Evolutionary conservation across 2,797 vertebrate species (phyloP).

Genomic region (Acanthurus lineatus): DNA sequence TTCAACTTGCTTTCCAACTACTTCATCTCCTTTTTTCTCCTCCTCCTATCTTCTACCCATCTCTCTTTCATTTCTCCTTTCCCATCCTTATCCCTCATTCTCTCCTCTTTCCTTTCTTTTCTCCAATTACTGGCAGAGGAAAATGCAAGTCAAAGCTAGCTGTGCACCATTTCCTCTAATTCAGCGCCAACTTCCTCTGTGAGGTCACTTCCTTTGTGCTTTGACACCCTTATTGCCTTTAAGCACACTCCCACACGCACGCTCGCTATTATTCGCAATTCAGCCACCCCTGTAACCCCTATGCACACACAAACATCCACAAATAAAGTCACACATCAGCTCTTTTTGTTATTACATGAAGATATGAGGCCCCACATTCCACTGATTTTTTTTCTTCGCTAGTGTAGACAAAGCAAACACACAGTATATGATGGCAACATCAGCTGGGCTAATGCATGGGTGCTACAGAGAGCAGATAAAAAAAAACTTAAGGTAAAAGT

Average conservation of each 20-base stretch:
- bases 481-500: constrained; percentile 12
- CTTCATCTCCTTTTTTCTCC: not conserved
- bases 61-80: too few species aligned
- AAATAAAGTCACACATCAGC: constrained; percentile 63
- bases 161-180: constrained; percentile 80
- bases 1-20: not conserved
- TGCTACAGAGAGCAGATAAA: constrained; percentile 2
- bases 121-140: constrained; percentile 59
- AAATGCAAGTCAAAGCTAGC: constrained; percentile 68
- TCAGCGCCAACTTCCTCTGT: constrained; percentile 81
- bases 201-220: constrained; percentile 77
- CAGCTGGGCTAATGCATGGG: constrained; percentile 20
- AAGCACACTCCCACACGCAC: constrained; percentile 19
- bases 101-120: constrained; percentile 30
- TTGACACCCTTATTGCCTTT: constrained; percentile 64
- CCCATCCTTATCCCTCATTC: too few species aligned
- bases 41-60: not conserved
- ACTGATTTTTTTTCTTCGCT: constrained; percentile 41
- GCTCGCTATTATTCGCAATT: not conserved
- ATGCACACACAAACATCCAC: constrained; percentile 48
- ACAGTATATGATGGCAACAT: constrained; percentile 60
- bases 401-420: constrained; percentile 76
- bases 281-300: constrained; percentile 27
- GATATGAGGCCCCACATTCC: constrained; percentile 61
- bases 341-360: constrained; percentile 57